A percentile compares a stretch with the other conserved stretches of the same genome.
These are phyloP conservation scores for Cataglyphis rosenhaueri DNA, from an alignment of 2,888 invertebrate species.

Conservation along the genomic window DNA sequence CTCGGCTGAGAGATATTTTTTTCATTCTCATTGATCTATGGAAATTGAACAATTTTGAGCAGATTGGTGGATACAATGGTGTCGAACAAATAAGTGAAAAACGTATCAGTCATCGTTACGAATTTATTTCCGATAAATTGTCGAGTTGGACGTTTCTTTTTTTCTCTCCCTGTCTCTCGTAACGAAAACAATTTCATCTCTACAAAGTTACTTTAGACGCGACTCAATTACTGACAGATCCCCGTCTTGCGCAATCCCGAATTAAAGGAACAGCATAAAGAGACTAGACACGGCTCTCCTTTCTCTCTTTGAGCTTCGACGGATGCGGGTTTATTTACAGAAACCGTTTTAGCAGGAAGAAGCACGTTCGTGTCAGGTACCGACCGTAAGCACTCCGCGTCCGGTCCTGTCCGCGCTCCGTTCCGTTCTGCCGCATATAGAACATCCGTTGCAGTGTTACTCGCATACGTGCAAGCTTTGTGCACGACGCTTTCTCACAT, in stretches of 20 bases:
- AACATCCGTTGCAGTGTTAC: slow-evolving; percentile 77
- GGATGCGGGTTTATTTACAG: slow-evolving; percentile 74
- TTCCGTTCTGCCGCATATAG: slow-evolving; percentile 78
- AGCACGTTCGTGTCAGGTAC: slow-evolving; percentile 74
- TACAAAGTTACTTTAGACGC: not conserved
- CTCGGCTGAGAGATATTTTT: slow-evolving; percentile 4
- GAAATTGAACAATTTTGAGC: not conserved
- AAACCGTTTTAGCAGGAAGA: slow-evolving; percentile 71
- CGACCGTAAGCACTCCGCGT: slow-evolving; percentile 71
- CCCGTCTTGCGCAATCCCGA: slow-evolving; percentile 12
- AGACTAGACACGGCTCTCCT: not conserved
- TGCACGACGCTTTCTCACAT: slow-evolving; percentile 18
- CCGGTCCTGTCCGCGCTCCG: slow-evolving; percentile 74
- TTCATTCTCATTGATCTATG: not conserved
- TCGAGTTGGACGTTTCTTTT: not conserved
- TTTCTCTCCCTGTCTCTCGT: not conserved
- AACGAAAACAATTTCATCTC: not conserved
- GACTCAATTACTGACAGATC: not conserved
- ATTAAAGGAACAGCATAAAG: not conserved
- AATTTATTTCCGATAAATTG: not conserved
- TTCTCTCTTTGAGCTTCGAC: slow-evolving; percentile 52
- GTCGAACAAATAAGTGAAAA: not conserved
- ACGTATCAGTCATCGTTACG: not conserved
- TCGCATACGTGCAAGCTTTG: slow-evolving; percentile 30
- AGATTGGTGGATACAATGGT: not conserved